A percentile compares a stretch with the other conserved stretches of the same genome.
phyloP scores from a whole-genome alignment of 1,140 invertebrate genomes.

The Tenebrio molitor region DNA sequence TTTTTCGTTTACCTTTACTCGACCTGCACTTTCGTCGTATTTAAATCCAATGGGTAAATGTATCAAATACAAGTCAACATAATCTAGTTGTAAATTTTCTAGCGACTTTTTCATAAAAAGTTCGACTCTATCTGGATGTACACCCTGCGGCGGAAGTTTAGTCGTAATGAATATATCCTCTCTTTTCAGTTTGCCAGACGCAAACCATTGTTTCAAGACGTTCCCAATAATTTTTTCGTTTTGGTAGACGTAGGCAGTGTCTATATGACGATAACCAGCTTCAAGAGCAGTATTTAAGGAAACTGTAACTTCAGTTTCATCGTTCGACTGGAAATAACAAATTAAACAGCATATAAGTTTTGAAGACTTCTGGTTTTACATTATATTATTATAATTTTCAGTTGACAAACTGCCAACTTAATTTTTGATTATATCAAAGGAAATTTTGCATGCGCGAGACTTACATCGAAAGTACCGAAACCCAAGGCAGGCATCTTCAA shows the following conservation, averaged over 20 bases:
- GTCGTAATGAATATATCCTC: slow-evolving; percentile 87
- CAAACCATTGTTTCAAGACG: slow-evolving; percentile 80
- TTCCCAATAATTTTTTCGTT: slow-evolving; percentile 85
- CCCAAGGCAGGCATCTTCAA: slow-evolving; percentile 53
- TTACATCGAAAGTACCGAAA: slow-evolving; percentile 55
- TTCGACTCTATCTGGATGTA: slow-evolving; percentile 67
- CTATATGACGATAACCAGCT: slow-evolving; percentile 79
- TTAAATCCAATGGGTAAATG: slow-evolving; percentile 50
- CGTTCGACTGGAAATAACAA: slow-evolving; percentile 54
- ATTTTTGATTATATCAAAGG: too few relatives aligned
- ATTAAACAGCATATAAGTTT: not conserved
- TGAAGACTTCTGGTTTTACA: too few relatives aligned
- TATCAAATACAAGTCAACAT: slow-evolving; percentile 55
- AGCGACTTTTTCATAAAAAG: slow-evolving; percentile 53
- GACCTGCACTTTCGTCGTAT: slow-evolving; percentile 1
- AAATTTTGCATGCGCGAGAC: too few relatives aligned
- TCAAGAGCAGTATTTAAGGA: slow-evolving; percentile 77
- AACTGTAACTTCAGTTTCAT: slow-evolving; percentile 74
- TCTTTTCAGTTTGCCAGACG: slow-evolving; percentile 76
- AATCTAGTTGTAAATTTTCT: slow-evolving; percentile 49
- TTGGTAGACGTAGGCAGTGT: slow-evolving; percentile 80
- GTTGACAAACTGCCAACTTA: too few relatives aligned
- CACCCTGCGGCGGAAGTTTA: slow-evolving; percentile 73
- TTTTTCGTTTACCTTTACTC: slow-evolving; percentile 11
- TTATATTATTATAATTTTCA: too few relatives aligned